phyloP scores from a whole-genome alignment of 2,113 vertebrate genomes.

The Sakesphorus luctuosus region DNA sequence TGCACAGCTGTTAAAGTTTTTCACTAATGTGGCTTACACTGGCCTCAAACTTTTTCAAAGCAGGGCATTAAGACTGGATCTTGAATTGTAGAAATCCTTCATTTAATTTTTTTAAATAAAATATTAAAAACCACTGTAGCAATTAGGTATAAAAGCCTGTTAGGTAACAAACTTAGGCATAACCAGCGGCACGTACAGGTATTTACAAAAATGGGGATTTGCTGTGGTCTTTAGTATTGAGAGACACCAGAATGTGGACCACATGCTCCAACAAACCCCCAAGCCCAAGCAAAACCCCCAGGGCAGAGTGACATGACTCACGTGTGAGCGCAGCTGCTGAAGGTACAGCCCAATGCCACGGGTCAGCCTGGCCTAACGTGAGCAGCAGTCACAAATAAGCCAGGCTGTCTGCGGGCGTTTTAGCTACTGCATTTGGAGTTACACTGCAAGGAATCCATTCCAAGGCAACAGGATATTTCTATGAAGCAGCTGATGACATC shows the following conservation, averaged over 20 bases:
- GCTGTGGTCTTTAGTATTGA: background rate
- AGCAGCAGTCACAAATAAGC: background rate
- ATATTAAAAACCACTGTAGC: background rate
- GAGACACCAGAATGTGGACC: background rate
- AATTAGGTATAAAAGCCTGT: conserved; percentile 2
- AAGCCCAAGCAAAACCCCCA: background rate
- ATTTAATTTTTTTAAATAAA: conserved; percentile 11
- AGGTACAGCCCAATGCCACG: background rate
- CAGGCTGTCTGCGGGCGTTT: background rate
- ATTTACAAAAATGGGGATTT: conserved; percentile 23
- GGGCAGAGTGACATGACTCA: background rate
- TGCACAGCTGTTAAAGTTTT: background rate
- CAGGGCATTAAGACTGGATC: background rate
- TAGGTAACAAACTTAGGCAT: conserved; percentile 7
- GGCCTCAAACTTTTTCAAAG: background rate
- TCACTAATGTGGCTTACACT: conserved; percentile 3
- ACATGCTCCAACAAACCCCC: background rate
- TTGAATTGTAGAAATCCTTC: conserved; percentile 7
- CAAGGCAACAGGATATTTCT: background rate
- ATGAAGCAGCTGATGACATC: background rate
- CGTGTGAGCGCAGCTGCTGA: background rate
- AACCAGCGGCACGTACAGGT: background rate
- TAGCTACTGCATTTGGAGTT: background rate
- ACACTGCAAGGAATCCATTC: background rate
- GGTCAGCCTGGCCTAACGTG: background rate